Conservation (phyloP, 2,888 invertebrate genomes). For the Erebia palarica region DNA sequence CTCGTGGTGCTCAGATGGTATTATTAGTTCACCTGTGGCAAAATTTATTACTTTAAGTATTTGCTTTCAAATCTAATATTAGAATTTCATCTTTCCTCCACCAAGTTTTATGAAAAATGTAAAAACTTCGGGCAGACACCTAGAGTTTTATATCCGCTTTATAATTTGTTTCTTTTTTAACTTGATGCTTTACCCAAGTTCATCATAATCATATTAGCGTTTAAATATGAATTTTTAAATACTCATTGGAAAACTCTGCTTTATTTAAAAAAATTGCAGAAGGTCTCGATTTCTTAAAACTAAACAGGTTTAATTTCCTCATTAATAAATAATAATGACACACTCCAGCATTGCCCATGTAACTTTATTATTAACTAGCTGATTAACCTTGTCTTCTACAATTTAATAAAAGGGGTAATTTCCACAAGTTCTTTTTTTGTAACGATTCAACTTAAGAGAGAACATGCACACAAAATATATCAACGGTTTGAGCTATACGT, state of each 20-base stretch:
- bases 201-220: slow-evolving; percentile 58
- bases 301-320: not conserved
- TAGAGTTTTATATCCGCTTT: slow-evolving; percentile 77
- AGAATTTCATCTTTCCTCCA: slow-evolving; percentile 74
- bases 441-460: no score
- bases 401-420: not conserved
- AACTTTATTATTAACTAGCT: no score
- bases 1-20: slow-evolving; percentile 91
- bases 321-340: not conserved
- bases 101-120: slow-evolving; percentile 81
- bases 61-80: slow-evolving; percentile 79
- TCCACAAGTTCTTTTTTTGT: not conserved
- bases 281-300: not conserved
- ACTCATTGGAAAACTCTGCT: not conserved
- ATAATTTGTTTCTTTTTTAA: slow-evolving; percentile 78
- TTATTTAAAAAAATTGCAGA: not conserved
- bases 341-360: no score
- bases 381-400: no score
- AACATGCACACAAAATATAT: no score
- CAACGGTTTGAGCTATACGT: no score
- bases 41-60: slow-evolving; percentile 72
- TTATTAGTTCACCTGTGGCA: slow-evolving; percentile 89
- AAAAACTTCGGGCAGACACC: slow-evolving; percentile 78
- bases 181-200: slow-evolving; percentile 62
- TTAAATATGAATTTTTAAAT: slow-evolving; percentile 26